Percentiles rank a stretch among this genome's conserved stretches.
Evolutionary conservation across 2,888 invertebrate genomes (phyloP).

Genomic region (Tenthredo amoena): DNA sequence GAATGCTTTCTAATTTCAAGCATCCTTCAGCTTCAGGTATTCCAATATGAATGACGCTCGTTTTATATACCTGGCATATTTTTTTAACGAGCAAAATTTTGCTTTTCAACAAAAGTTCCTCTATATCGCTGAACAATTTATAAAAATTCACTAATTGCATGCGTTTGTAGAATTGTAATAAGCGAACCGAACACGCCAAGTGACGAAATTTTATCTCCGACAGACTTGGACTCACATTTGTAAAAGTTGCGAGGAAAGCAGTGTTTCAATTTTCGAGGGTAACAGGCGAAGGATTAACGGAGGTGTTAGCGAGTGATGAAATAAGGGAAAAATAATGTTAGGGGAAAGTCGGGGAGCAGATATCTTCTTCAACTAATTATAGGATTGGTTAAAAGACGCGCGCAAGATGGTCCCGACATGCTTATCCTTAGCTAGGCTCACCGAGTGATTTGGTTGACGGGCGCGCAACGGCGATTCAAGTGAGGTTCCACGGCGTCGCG

Average conservation of each 20-base stretch:
- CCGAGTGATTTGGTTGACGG: constrained; percentile 62
- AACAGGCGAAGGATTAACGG: background rate
- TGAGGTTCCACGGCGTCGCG: constrained; percentile 69
- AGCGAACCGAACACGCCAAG: background rate
- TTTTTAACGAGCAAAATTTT: background rate
- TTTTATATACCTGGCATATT: background rate
- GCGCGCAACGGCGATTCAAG: constrained; percentile 73
- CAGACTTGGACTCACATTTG: background rate
- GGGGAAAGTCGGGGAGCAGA: constrained; percentile 11
- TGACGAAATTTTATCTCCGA: background rate
- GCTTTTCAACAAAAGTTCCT: background rate
- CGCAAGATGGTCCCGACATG: constrained; percentile 51
- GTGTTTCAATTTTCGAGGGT: background rate
- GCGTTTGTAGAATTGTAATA: background rate
- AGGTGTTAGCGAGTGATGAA: background rate
- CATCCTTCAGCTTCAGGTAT: background rate
- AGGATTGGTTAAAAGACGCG: constrained; percentile 46
- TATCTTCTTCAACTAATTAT: background rate
- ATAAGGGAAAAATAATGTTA: background rate
- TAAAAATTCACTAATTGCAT: background rate
- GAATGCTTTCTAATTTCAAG: background rate
- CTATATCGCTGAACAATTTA: background rate
- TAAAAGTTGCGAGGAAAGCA: background rate
- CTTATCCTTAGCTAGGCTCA: constrained; percentile 54
- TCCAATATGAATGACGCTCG: background rate